Evolutionary conservation across 1,140 invertebrate genomes (phyloP).

Genomic region (Microplitis mediator): DNA sequence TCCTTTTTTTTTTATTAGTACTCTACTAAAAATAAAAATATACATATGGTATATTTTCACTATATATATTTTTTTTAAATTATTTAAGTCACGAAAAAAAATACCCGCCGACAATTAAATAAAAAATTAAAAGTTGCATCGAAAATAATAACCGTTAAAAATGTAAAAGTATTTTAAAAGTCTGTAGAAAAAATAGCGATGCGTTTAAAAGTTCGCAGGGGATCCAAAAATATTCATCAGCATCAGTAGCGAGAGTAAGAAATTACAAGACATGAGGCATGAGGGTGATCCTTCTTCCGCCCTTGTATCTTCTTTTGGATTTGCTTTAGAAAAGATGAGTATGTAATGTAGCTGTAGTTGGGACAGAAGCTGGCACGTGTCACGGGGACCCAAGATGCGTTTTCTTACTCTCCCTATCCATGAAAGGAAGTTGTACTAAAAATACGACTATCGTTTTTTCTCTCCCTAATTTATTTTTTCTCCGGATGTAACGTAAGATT

Average conservation of each 20-base stretch:
- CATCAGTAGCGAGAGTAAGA: no score
- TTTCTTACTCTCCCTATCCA: neutral
- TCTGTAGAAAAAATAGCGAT: neutral
- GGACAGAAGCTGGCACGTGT: constrained; percentile 17
- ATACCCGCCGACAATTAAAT: no score
- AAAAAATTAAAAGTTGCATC: no score
- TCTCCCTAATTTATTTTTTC: neutral
- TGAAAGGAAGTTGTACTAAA: constrained; percentile 8
- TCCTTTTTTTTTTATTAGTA: constrained; percentile 28
- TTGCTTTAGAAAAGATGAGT: no score
- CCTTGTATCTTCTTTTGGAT: constrained; percentile 2
- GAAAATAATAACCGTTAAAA: no score
- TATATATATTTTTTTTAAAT: neutral
- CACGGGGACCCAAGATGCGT: constrained; percentile 5
- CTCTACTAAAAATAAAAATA: constrained; percentile 25
- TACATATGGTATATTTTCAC: neutral
- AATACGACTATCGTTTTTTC: neutral
- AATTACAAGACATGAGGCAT: no score
- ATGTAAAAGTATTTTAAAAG: no score
- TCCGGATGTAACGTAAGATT: constrained; percentile 7
- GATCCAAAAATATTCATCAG: constrained; percentile 9
- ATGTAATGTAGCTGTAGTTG: no score
- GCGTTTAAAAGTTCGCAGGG: neutral
- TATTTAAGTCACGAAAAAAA: no score
- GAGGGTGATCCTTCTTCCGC: neutral